Conservation (phyloP, 35 echinoderm and acorn worm species). For the Acanthaster planci region DNA sequence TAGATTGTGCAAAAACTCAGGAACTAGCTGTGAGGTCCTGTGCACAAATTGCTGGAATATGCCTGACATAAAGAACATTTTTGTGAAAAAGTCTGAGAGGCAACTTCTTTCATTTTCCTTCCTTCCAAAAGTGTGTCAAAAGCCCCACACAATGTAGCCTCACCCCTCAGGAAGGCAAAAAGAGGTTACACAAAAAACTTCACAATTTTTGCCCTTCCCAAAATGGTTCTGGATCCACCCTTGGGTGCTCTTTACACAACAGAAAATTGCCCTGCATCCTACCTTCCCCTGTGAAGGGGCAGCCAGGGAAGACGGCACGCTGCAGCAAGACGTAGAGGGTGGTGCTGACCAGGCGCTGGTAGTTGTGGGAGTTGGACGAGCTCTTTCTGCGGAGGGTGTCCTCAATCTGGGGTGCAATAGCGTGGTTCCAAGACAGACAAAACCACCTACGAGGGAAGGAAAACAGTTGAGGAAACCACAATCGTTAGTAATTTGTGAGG, state of each 20-base stretch:
- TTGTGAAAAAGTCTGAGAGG: no score
- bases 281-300: constrained; percentile 79
- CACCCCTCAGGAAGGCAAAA: no score
- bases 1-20: no score
- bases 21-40: no score
- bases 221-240: neutral
- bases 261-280: neutral
- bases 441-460: constrained; percentile 65
- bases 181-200: neutral
- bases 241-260: neutral
- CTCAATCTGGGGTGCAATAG: constrained; percentile 78
- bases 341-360: constrained; percentile 78
- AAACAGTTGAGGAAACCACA: neutral
- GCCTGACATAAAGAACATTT: no score
- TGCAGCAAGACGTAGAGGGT: constrained; percentile 94
- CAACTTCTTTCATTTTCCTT: no score
- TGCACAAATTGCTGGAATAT: no score
- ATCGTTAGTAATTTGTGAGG: neutral
- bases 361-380: constrained; percentile 46
- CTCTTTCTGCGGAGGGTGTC: constrained; percentile 65
- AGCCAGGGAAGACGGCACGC: constrained; percentile 87
- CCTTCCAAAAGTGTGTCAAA: no score
- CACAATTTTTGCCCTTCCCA: neutral
- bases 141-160: no score
- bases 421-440: constrained; percentile 89